Percentiles rank a stretch among this genome's conserved stretches.
Evolutionary conservation across 2,888 invertebrate genomes (phyloP).

Genomic region (Philhelius pedissequus): DNA sequence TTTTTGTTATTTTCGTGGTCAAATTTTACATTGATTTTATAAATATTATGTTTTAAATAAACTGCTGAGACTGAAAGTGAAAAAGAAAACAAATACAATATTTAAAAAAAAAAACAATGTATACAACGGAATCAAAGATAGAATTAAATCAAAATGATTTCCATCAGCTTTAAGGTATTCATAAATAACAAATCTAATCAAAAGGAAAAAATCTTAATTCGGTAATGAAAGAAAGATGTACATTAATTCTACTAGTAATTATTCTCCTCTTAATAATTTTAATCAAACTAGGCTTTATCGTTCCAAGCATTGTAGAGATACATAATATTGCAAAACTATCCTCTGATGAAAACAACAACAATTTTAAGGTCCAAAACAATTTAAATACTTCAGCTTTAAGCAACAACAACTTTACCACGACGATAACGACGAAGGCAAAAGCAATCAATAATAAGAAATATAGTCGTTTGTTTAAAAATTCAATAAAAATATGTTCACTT

Average conservation of each 20-base stretch:
- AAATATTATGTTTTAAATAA: not conserved
- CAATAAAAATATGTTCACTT: not conserved
- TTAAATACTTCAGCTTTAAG: not conserved
- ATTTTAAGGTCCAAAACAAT: not conserved
- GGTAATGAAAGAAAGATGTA: constrained; percentile 56
- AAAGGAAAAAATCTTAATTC: constrained; percentile 8
- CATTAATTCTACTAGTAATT: constrained; percentile 23
- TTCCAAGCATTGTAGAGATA: constrained; percentile 13
- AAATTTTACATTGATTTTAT: not conserved
- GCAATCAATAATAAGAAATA: not conserved
- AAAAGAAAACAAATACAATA: not conserved
- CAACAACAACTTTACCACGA: not conserved
- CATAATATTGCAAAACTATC: not conserved
- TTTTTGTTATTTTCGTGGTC: not conserved
- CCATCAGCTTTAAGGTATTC: not conserved
- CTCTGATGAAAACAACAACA: not conserved
- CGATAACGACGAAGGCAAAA: not conserved
- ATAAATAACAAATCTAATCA: not conserved
- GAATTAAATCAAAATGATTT: not conserved
- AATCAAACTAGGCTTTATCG: constrained; percentile 8
- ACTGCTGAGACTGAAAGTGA: constrained; percentile 12
- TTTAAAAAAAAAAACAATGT: not conserved
- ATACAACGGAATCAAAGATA: not conserved
- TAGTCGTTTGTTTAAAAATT: not conserved
- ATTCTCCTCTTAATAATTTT: constrained; percentile 28